phyloP scores from a whole-genome alignment of 1,140 invertebrate species.

The Thaumetopoea pityocampa region DNA sequence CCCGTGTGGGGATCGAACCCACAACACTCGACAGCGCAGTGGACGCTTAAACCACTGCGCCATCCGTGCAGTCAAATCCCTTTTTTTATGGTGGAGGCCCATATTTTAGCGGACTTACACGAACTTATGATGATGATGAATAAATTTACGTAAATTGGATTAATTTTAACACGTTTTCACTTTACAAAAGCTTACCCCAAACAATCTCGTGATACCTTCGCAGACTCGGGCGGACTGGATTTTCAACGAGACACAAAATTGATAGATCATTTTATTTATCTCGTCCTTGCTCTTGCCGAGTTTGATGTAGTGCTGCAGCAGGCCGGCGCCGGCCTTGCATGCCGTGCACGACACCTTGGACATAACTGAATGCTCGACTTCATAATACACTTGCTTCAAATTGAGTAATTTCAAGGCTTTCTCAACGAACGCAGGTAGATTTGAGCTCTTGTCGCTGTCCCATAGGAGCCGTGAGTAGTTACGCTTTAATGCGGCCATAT shows the following conservation, averaged over 20 bases:
- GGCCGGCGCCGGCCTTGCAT: constrained; percentile 90
- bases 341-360: constrained; percentile 93
- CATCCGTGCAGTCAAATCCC: too few relatives aligned
- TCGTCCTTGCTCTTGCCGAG: constrained; percentile 88
- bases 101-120: too few relatives aligned
- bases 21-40: too few relatives aligned
- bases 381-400: constrained; percentile 86
- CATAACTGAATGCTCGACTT: constrained; percentile 93
- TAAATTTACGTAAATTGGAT: background rate
- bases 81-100: too few relatives aligned
- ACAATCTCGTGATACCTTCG: constrained; percentile 89
- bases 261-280: constrained; percentile 89
- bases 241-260: constrained; percentile 90
- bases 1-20: too few relatives aligned
- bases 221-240: constrained; percentile 91
- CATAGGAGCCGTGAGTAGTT: constrained; percentile 82
- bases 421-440: constrained; percentile 86
- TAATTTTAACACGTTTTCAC: constrained; percentile 6
- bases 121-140: background rate
- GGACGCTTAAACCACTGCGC: too few relatives aligned
- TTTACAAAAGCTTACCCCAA: constrained; percentile 79
- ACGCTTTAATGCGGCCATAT: constrained; percentile 66
- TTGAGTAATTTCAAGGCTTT: constrained; percentile 89
- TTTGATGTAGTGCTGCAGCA: constrained; percentile 90
- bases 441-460: constrained; percentile 81